Evolutionary conservation across 2,888 invertebrate species (phyloP).

Genomic region (Eupithecia tripunctaria): DNA sequence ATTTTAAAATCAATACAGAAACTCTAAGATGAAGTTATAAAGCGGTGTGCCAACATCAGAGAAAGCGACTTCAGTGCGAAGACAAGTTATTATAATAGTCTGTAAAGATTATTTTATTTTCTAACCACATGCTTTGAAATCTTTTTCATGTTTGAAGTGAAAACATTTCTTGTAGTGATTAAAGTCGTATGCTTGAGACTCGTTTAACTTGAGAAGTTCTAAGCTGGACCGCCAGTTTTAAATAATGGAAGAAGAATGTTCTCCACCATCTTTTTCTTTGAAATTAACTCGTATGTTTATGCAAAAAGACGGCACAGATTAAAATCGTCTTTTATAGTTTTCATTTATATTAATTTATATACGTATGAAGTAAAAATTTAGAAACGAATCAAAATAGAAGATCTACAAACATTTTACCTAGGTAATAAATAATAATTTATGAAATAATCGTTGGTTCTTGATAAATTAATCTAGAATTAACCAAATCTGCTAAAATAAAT

Average conservation of each 20-base stretch:
- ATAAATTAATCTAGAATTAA: neutral
- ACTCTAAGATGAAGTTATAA: slow-evolving; percentile 21
- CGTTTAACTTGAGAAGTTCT: slow-evolving; percentile 1
- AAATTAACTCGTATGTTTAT: neutral
- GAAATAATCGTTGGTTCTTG: neutral
- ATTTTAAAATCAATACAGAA: slow-evolving; percentile 25
- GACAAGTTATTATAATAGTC: slow-evolving; percentile 8
- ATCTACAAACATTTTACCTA: no score
- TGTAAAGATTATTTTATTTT: slow-evolving; percentile 1
- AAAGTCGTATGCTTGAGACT: slow-evolving; percentile 32
- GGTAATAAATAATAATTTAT: neutral
- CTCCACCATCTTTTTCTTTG: neutral
- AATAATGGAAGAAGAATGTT: neutral
- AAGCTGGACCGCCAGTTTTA: neutral
- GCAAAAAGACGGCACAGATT: neutral
- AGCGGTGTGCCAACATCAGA: slow-evolving; percentile 29
- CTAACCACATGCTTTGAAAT: neutral
- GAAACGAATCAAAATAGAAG: neutral
- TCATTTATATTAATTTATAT: no score
- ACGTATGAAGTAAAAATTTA: neutral
- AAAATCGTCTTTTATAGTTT: neutral
- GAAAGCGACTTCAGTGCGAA: slow-evolving; percentile 15
- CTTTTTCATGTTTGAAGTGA: slow-evolving; percentile 9
- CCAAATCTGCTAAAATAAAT: no score
- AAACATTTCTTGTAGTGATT: slow-evolving; percentile 36